These are phyloP conservation scores for Chouioia cunea DNA, from an alignment of 2,888 invertebrate species.

Conservation along the genomic window DNA sequence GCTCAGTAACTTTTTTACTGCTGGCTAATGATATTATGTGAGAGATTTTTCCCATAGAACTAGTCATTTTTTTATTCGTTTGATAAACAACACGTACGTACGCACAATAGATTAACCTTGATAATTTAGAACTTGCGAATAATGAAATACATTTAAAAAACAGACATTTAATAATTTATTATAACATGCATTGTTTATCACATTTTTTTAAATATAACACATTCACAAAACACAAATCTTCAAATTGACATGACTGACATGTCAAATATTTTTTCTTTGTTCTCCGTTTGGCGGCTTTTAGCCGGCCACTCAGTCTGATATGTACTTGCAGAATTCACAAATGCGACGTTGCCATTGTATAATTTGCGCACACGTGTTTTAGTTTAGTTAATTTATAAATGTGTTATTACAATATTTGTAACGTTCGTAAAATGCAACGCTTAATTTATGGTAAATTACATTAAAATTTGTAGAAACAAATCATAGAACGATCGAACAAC, in stretches of 20 bases:
- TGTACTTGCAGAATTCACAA: conserved; percentile 8
- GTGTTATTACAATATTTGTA: too few relatives aligned
- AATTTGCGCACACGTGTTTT: background rate
- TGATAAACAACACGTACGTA: conserved; percentile 9
- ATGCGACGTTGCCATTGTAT: conserved; percentile 26
- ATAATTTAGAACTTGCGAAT: background rate
- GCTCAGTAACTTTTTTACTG: conserved; percentile 52
- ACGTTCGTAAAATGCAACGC: too few relatives aligned
- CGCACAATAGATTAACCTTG: conserved; percentile 23
- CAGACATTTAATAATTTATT: conserved; percentile 2
- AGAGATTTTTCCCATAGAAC: conserved; percentile 28
- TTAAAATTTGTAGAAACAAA: too few relatives aligned
- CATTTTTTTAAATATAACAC: conserved; percentile 4
- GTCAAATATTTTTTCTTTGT: too few relatives aligned
- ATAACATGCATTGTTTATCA: conserved; percentile 1
- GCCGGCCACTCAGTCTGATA: conserved; percentile 16
- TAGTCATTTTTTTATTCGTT: conserved; percentile 40
- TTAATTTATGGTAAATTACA: too few relatives aligned
- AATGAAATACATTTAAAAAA: background rate
- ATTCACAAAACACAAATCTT: background rate
- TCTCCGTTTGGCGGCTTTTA: conserved; percentile 11
- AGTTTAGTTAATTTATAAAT: too few relatives aligned
- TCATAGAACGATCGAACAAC: too few relatives aligned
- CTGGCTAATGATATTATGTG: conserved; percentile 49
- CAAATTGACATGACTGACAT: too few relatives aligned